phyloP scores from a whole-genome alignment of 37 sponge, comb jelly and placozoan species.

The Oscarella lobularis region DNA sequence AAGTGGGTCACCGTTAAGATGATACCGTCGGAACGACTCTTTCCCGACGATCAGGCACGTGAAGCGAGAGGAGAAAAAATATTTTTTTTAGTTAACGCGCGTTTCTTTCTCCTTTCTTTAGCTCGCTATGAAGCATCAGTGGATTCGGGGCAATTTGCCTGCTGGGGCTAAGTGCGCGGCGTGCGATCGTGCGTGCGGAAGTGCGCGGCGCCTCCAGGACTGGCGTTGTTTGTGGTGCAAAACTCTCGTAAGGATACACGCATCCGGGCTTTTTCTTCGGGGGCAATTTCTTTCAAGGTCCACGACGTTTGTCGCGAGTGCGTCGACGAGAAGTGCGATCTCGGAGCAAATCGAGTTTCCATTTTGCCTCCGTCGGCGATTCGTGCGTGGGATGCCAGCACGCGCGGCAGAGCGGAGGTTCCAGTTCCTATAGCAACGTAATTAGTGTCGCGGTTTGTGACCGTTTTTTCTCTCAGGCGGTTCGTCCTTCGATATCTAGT shows the following conservation, averaged over 20 bases:
- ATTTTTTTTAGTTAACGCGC: neutral
- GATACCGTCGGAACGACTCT: constrained; percentile 29
- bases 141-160: constrained; percentile 87
- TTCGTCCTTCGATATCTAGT: neutral
- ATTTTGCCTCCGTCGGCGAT: constrained; percentile 66
- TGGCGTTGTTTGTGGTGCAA: constrained; percentile 93
- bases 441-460: too few relatives aligned
- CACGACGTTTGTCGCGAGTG: constrained; percentile 61
- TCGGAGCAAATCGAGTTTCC: constrained; percentile 45
- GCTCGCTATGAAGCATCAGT: constrained; percentile 71
- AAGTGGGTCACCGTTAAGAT: constrained; percentile 81
- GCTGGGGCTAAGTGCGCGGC: constrained; percentile 57
- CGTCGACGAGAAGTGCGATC: constrained; percentile 27
- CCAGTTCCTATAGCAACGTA: too few relatives aligned
- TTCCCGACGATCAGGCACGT: constrained; percentile 46
- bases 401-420: constrained; percentile 67
- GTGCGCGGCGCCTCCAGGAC: constrained; percentile 47
- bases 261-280: neutral
- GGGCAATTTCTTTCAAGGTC: constrained; percentile 28
- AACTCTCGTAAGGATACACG: constrained; percentile 36
- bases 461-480: too few relatives aligned
- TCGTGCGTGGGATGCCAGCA: constrained; percentile 38
- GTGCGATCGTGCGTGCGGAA: constrained; percentile 70
- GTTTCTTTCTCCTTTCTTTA: constrained; percentile 8
- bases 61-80: neutral